phyloP scores from a whole-genome alignment of 2,113 vertebrate species.

The Porphyrio hochstetteri region DNA sequence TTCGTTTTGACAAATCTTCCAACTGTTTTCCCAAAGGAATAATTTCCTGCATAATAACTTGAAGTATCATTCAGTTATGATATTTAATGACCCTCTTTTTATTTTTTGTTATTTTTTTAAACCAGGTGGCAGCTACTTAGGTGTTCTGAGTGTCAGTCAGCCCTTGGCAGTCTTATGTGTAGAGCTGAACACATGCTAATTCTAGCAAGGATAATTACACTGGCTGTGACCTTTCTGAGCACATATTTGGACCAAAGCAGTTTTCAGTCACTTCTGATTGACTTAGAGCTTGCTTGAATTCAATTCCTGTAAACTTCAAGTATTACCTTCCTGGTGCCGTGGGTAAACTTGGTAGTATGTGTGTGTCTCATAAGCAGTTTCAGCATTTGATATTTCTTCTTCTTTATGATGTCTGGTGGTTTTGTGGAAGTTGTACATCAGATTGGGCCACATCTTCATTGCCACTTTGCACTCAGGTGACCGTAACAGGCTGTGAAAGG shows the following conservation, averaged over 20 bases:
- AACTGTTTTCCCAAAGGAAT: conserved; percentile 12
- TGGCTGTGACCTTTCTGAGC: conserved; percentile 78
- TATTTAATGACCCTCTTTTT: not conserved
- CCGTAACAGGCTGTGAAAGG: not conserved
- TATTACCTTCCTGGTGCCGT: conserved; percentile 29
- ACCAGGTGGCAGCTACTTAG: conserved; percentile 63
- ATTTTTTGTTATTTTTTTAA: conserved; percentile 29
- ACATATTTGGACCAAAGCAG: conserved; percentile 65
- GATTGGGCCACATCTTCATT: fast-evolving
- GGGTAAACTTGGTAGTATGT: not conserved
- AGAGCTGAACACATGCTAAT: conserved; percentile 61
- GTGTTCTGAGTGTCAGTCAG: conserved; percentile 46
- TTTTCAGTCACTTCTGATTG: conserved; percentile 75
- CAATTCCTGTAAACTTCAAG: conserved; percentile 68
- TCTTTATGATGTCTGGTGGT: not conserved
- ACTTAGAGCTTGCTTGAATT: conserved; percentile 69
- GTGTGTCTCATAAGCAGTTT: not conserved
- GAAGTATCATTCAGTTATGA: conserved; percentile 13
- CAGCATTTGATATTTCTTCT: not conserved
- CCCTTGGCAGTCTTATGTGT: conserved; percentile 59
- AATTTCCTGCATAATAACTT: not conserved
- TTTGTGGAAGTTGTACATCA: not conserved
- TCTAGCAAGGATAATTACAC: conserved; percentile 74
- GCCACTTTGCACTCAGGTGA: not conserved
- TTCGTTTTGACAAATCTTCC: conserved; percentile 26